Conservation (phyloP, 2,797 vertebrate species). For the Bradypodion pumilum region DNA sequence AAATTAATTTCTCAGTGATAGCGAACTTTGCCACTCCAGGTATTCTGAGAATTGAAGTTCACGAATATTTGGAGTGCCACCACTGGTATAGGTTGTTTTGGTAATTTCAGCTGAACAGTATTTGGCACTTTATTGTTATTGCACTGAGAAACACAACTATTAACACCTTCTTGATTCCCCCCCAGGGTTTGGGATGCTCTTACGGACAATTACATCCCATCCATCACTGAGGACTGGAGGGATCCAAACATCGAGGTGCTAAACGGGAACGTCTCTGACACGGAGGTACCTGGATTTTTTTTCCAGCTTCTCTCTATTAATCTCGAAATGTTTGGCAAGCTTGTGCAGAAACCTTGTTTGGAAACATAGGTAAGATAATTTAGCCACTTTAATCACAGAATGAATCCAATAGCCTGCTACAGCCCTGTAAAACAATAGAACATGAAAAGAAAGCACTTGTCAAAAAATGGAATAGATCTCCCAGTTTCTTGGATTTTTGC, state of each 20-base stretch:
- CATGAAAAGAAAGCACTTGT: background rate
- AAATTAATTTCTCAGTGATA: no score
- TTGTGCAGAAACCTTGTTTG: background rate
- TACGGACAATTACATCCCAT: slow-evolving; percentile 90
- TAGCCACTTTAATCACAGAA: background rate
- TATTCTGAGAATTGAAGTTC: no score
- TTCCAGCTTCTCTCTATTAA: background rate
- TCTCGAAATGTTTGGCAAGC: background rate
- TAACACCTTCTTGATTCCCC: slow-evolving; percentile 72
- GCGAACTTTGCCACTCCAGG: no score
- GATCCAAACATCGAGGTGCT: slow-evolving; percentile 81
- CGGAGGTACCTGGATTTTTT: slow-evolving; percentile 80
- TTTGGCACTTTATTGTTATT: background rate
- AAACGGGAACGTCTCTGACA: slow-evolving; percentile 88
- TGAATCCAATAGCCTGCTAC: no score
- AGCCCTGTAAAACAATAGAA: background rate
- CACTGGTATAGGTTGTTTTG: background rate
- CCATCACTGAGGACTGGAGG: slow-evolving; percentile 86
- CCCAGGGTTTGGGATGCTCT: slow-evolving; percentile 93
- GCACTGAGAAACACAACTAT: slow-evolving; percentile 15
- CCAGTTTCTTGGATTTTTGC: background rate
- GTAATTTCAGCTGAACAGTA: background rate
- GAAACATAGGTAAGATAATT: background rate
- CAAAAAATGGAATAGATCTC: background rate
- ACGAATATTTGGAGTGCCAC: no score